Evolutionary conservation across 2,797 vertebrate genomes (phyloP), one percentile per base, ranked within the genome.

Genomic region (Falco novaeseelandiae): DNA sequence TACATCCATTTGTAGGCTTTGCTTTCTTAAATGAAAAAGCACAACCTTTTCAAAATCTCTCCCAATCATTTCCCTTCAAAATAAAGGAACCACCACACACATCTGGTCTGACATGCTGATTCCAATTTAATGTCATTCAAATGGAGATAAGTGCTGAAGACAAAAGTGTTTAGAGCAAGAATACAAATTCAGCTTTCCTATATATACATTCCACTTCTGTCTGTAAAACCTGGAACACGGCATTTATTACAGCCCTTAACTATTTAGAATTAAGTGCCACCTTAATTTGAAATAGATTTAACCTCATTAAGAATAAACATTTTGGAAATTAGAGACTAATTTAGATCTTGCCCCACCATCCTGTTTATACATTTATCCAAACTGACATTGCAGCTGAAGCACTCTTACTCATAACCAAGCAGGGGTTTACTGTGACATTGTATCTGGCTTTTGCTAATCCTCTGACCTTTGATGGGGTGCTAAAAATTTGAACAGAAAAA

Each of bases 91-190:
- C 25, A 76, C n/a, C 23, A 23, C 40, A 94, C 6, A 57, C 86
- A 89, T 93, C 62, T 94, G 63, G 36, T 70, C 17, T 93, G 57
- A 85, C 23, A 34, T 12, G 71, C 5, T 3, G 38, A 66, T 87
- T 92, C 46, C 16, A 95, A 83, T 85, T 92, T 87, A 71, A 69
- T 42, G 29, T 49, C 40, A 87, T 93, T 96, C 76, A 90, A 89
- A 94, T 80, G 49, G 44, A 93, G 65, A 87, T 69, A 91, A 81
- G 25, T 38, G 21, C 15, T 85, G 52, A 92, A 87, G 57, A 78
- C 25, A 80, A 55, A 90, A 91, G 38, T 69, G 61, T 91, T 92
- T 71, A 87, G 17, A 77, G 23, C 14, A 94, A 90, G 79, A 89
- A 81, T 30, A 72, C 30, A 80, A 74, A 93, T 77, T 88, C 91